These are phyloP conservation scores for Cygnus atratus DNA, from an alignment of 2,113 vertebrate species.

Conservation along the genomic window DNA sequence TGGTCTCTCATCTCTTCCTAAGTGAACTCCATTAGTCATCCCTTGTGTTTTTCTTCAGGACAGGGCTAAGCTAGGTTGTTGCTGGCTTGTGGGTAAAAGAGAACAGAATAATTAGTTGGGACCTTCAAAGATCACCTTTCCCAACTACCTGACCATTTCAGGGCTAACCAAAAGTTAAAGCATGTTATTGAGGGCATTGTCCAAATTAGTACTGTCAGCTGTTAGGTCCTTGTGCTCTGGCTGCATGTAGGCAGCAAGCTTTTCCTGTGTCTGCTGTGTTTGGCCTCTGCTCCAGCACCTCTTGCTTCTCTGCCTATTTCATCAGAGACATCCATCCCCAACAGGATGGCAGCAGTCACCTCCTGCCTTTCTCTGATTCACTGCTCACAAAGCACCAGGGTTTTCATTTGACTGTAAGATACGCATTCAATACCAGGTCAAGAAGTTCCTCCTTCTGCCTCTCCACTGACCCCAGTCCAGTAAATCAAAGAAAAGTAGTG, in stretches of 20 bases:
- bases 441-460: not conserved
- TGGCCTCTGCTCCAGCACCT: not conserved
- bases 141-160: not conserved
- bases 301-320: not conserved
- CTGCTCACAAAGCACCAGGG: not conserved
- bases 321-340: not conserved
- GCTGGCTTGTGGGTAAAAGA: not conserved
- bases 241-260: not conserved
- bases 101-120: not conserved
- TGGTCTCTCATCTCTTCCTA: not conserved
- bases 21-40: not conserved
- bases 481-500: not conserved
- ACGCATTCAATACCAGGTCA: not conserved
- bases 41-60: not conserved
- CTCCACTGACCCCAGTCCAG: not conserved
- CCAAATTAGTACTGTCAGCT: not conserved
- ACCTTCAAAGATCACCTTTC: not conserved
- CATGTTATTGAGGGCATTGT: not conserved
- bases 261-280: not conserved
- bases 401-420: not conserved
- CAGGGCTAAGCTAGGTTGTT: not conserved
- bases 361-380: not conserved
- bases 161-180: not conserved
- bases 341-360: not conserved
- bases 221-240: not conserved